Conservation (phyloP, 2,113 vertebrate genomes). For the Leucopsar rothschildi region DNA sequence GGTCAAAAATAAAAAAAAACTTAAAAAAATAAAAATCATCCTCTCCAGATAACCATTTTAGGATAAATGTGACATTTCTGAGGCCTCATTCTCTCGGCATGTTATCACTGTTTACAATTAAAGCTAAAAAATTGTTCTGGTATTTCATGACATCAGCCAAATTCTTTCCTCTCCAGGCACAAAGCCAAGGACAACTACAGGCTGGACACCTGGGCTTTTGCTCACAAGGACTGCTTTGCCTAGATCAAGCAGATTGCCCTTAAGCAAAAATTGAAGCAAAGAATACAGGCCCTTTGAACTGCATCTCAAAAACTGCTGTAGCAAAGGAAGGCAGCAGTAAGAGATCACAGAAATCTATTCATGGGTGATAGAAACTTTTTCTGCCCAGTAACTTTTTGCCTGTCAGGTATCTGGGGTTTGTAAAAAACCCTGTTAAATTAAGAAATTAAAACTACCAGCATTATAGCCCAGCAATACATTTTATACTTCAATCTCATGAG, state of each 20-base stretch:
- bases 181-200: constrained; percentile 69
- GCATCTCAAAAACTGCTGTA: not conserved
- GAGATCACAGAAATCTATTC: not conserved
- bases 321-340: not conserved
- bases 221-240: constrained; percentile 9
- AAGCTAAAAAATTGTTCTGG: constrained; percentile 77
- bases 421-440: not conserved
- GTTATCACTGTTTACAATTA: constrained; percentile 77
- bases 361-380: not conserved
- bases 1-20: not conserved
- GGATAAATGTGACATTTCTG: constrained; percentile 72
- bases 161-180: constrained; percentile 76
- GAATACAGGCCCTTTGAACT: not conserved
- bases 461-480: not conserved
- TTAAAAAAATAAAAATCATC: not conserved
- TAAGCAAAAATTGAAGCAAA: constrained; percentile 11
- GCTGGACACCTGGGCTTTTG: constrained; percentile 69
- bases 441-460: not conserved
- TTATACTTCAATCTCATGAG: not conserved
- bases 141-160: constrained; percentile 84
- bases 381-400: not conserved
- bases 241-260: not conserved
- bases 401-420: not conserved
- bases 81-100: constrained; percentile 71
- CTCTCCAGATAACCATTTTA: constrained; percentile 73